Conservation (phyloP, 35 echinoderm and acorn worm genomes). For the Lytechinus variegatus region DNA sequence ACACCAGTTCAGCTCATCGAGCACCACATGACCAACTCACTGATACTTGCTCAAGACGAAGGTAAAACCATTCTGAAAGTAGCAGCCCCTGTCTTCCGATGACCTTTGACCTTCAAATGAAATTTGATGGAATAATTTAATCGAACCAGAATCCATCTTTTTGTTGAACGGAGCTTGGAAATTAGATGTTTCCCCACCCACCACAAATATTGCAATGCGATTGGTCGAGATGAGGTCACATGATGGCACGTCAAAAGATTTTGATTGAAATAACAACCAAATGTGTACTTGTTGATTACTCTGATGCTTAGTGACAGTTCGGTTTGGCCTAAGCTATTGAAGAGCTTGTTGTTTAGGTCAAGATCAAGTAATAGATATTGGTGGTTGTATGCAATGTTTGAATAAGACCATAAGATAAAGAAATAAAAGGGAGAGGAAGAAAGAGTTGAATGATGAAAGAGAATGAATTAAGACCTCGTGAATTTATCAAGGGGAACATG, state of each 20-base stretch:
- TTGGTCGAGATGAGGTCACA: too few species aligned
- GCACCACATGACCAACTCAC: slow-evolving; percentile 59
- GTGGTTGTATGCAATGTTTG: not conserved
- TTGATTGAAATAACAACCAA: too few species aligned
- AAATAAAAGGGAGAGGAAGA: not conserved
- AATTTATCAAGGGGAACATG: not conserved
- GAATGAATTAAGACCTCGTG: not conserved
- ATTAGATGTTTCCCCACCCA: not conserved
- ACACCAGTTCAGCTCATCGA: slow-evolving; percentile 61
- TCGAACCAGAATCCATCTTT: not conserved
- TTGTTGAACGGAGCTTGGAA: not conserved
- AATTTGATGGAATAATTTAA: not conserved
- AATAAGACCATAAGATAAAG: not conserved
- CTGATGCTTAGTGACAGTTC: not conserved
- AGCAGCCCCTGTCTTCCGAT: slow-evolving; percentile 54
- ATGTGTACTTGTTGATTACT: too few species aligned
- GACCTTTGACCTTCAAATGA: not conserved
- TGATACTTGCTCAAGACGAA: slow-evolving; percentile 66
- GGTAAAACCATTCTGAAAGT: slow-evolving; percentile 65
- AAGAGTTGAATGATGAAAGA: not conserved
- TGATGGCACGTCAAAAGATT: too few species aligned
- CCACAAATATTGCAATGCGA: too few species aligned
- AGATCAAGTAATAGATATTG: too few species aligned
- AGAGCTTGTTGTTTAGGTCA: too few species aligned
- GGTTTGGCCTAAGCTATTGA: too few species aligned